These are phyloP conservation scores for Pseudococcus viburni DNA, from an alignment of 2,888 invertebrate species.

Conservation along the genomic window DNA sequence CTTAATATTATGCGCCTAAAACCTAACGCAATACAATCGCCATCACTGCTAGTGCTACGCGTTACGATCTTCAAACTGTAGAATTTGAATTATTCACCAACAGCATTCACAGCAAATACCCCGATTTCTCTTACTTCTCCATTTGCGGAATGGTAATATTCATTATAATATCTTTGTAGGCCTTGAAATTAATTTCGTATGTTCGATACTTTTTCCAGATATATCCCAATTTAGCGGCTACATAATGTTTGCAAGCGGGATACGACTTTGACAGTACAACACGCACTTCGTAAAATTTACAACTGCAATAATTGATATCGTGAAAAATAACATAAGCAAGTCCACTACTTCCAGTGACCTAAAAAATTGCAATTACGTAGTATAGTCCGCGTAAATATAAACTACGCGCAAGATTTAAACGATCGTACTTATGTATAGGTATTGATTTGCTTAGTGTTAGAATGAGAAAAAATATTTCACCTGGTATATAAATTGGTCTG, in stretches of 20 bases:
- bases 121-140: background rate
- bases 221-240: constrained; percentile 46
- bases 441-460: background rate
- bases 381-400: background rate
- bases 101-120: background rate
- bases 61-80: too few species aligned
- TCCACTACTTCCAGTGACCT: constrained; percentile 57
- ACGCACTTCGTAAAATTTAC: constrained; percentile 52
- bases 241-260: constrained; percentile 56
- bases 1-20: too few species aligned
- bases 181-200: constrained; percentile 54
- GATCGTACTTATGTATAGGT: background rate
- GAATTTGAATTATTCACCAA: too few species aligned
- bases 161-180: constrained; percentile 36
- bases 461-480: background rate
- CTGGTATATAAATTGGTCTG: constrained; percentile 55
- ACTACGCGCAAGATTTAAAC: background rate
- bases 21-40: too few species aligned
- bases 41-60: too few species aligned
- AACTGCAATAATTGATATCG: constrained; percentile 58
- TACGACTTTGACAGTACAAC: constrained; percentile 46
- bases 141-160: background rate
- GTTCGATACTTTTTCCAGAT: constrained; percentile 51
- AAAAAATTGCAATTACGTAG: background rate
- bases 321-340: constrained; percentile 45